Base-by-base conservation (phyloP, 1,140 invertebrate species). In the Drosophila persimilis region DNA sequence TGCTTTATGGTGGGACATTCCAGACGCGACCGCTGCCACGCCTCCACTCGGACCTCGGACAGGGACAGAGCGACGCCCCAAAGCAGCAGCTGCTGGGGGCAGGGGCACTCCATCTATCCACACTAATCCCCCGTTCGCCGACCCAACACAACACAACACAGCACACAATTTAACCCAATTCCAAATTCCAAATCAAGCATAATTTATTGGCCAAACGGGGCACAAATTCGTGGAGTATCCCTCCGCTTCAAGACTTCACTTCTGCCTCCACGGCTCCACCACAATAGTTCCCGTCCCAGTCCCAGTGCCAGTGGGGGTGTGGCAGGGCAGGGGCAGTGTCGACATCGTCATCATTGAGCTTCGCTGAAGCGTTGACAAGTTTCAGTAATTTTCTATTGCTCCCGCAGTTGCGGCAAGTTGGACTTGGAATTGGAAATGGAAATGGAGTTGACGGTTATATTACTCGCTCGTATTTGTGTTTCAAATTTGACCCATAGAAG, bases 401-500 rank as follows among this genome's bases (percentile, higher is more conserved):
- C 3, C 7, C 9, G 11, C 17, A 39, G 15, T 53, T 53, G 41
- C 41, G 20, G 26, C 20, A 56, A 70, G 44, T 61, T 76, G 17
- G 15, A 48, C 41, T 6, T 59, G 44, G 11, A 58, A 61, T 61
- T 76, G 17, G 15, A 48, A 44, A 8, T 59, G 44, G 11, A 58
- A 61, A 50, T 67, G 63, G 20, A 39, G 45, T 17, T 22, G 35
- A 47, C 24, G 31, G 29, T 7, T 29, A 26, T 0, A 26, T 6
- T 29, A 29, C 29, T 29, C 29, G 31, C 11, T 48, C 35, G 52
- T 75, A 44, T 83, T 78, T 80, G 53, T 63, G 31, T 61, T 78
- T 83, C 35, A 71, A 61, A 71, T 77, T 80, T 81, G 81, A 85
- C 62, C 81, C 74, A 77, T 69, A 57, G 64, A 73, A 73, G 69